These are phyloP conservation scores for Yponomeuta evonymella DNA, from an alignment of 2,888 invertebrate genomes.

Conservation along the genomic window DNA sequence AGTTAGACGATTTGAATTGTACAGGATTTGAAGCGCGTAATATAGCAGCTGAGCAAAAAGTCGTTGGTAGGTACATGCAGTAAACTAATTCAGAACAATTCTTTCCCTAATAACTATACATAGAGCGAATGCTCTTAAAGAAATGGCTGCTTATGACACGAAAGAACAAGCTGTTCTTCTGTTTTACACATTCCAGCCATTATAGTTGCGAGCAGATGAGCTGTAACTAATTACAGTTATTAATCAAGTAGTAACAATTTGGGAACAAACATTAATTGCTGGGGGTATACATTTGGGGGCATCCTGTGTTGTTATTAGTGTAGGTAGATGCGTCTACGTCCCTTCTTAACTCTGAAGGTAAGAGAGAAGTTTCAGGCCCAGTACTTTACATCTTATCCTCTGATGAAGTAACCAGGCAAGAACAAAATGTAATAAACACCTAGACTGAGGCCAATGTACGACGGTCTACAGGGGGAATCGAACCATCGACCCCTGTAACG, in stretches of 20 bases:
- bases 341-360: not conserved
- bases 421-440: too few species aligned
- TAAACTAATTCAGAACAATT: too few species aligned
- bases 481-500: too few species aligned
- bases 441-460: too few species aligned
- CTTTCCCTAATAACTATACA: too few species aligned
- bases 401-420: too few species aligned
- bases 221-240: constrained; percentile 22
- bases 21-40: too few species aligned
- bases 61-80: too few species aligned
- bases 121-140: too few species aligned
- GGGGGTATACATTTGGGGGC: constrained; percentile 12
- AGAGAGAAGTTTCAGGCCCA: not conserved
- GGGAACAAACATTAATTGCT: constrained; percentile 22
- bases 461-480: too few species aligned
- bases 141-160: not conserved
- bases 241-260: constrained; percentile 22
- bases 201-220: constrained; percentile 17
- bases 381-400: not conserved
- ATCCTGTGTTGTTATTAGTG: constrained; percentile 8
- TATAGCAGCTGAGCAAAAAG: too few species aligned
- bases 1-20: too few species aligned
- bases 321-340: not conserved
- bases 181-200: constrained; percentile 6
- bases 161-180: not conserved